Conservation (phyloP, 2,797 vertebrate species). For the Benthosema pterotum region DNA sequence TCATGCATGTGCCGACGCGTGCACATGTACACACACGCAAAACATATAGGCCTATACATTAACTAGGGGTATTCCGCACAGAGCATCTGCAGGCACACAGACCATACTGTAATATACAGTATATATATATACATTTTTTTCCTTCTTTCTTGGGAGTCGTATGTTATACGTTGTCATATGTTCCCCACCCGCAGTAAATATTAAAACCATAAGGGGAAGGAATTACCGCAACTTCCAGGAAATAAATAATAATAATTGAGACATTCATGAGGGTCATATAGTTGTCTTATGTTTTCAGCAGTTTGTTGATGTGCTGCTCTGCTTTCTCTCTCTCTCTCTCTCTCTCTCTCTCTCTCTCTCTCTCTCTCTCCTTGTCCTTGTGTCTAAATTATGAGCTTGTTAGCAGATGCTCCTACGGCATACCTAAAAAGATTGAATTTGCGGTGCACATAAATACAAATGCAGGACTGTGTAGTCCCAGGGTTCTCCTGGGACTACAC, state of each 20-base stretch:
- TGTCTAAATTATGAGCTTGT: conserved; percentile 67
- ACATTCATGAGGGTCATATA: conserved; percentile 20
- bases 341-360: conserved; percentile 38
- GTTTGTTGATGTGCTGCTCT: conserved; percentile 23
- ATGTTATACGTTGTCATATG: neutral
- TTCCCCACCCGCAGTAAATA: conserved; percentile 20
- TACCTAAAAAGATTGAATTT: conserved; percentile 58
- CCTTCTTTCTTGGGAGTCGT: no score
- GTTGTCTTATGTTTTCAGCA: conserved; percentile 31
- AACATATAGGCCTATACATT: neutral
- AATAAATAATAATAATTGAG: conserved; percentile 10
- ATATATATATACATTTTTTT: no score
- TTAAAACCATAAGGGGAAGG: conserved; percentile 13
- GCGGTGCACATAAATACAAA: conserved; percentile 14
- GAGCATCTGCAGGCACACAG: no score
- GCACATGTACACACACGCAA: neutral
- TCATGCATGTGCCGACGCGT: neutral
- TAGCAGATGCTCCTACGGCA: conserved; percentile 50
- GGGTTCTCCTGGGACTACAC: no score
- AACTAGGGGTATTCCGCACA: no score
- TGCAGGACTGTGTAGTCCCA: conserved; percentile 33
- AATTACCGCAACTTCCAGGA: neutral
- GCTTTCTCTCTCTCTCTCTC: conserved; percentile 40
- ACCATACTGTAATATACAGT: no score
- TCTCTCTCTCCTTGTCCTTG: conserved; percentile 41